A percentile compares a stretch with the other conserved stretches of the same genome.
Conservation (phyloP, 2,888 invertebrate species). For the Drosophila ustulata region DNA sequence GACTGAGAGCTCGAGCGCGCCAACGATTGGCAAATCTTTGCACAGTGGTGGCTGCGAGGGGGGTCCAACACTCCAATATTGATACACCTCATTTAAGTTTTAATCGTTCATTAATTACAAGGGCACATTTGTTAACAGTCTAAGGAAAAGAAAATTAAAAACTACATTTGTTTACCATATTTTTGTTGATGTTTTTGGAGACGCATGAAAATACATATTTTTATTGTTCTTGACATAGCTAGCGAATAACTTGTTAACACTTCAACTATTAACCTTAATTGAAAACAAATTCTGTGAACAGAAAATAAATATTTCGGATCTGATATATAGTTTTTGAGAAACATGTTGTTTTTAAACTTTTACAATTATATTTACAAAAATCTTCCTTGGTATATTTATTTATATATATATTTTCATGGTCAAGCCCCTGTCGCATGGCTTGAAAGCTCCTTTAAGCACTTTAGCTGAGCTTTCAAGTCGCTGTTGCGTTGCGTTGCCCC, state of each 20-base stretch:
- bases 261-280: no score
- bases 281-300: no score
- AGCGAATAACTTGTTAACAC: no score
- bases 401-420: neutral
- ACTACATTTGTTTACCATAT: no score
- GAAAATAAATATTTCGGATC: no score
- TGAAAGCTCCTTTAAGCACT: neutral
- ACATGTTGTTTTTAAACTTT: no score
- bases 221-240: no score
- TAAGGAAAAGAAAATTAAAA: no score
- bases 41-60: slow-evolving; percentile 50
- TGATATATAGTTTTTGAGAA: no score
- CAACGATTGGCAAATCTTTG: slow-evolving; percentile 78
- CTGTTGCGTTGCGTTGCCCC: neutral
- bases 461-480: neutral
- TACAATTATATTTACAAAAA: no score
- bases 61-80: slow-evolving; percentile 4
- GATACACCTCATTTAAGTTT: neutral
- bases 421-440: neutral
- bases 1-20: slow-evolving; percentile 65
- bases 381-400: neutral
- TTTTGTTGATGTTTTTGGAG: no score
- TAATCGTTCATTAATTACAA: neutral
- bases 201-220: no score
- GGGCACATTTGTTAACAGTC: neutral